Evolutionary conservation across 2,113 vertebrate species (phyloP).

Genomic region (Penelope pileata): DNA sequence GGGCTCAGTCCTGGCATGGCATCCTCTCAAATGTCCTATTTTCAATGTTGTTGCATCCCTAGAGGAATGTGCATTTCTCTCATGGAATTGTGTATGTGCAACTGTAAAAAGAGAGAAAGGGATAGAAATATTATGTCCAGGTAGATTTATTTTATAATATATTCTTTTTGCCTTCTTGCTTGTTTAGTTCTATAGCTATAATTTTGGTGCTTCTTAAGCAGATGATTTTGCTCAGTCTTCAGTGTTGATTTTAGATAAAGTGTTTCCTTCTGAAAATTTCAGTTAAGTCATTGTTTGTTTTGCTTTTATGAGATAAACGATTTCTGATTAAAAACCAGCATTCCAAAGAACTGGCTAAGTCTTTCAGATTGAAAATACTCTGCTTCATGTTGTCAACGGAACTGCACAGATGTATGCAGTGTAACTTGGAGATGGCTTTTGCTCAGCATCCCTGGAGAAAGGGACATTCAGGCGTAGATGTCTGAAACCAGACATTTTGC

Average conservation of each 20-base stretch:
- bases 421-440: neutral
- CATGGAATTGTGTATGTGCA: rapidly evolving
- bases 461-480: neutral
- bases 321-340: neutral
- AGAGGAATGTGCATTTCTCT: neutral
- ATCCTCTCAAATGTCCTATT: neutral
- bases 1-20: neutral
- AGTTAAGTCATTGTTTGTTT: neutral
- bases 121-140: neutral
- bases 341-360: neutral
- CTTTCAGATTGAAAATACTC: neutral
- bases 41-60: neutral
- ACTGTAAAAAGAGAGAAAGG: neutral
- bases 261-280: neutral
- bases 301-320: neutral
- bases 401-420: neutral
- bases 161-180: neutral
- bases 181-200: neutral
- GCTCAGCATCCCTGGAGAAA: neutral
- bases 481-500: neutral
- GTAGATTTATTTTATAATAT: neutral
- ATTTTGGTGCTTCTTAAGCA: neutral
- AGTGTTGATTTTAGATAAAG: neutral
- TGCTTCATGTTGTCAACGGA: neutral
- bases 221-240: neutral